These are phyloP conservation scores for Macheiramphus alcinus DNA, from an alignment of 2,113 vertebrate genomes.

Conservation along the genomic window DNA sequence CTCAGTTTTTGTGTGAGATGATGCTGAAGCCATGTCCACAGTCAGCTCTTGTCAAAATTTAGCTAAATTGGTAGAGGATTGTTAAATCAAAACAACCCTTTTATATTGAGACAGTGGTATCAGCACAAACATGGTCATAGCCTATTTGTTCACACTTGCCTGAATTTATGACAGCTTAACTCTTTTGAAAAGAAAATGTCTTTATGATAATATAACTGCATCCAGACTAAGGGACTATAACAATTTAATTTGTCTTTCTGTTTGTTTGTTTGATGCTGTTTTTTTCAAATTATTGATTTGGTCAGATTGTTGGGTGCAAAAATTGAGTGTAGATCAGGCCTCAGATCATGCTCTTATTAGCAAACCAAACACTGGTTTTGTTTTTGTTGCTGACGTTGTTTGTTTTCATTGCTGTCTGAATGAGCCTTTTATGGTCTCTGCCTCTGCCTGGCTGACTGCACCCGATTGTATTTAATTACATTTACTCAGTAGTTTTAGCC, in stretches of 20 bases:
- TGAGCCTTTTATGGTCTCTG: conserved; percentile 59
- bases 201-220: neutral
- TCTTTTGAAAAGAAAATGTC: neutral
- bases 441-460: conserved; percentile 41
- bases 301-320: neutral
- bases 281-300: neutral
- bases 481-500: conserved; percentile 29
- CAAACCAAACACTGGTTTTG: conserved; percentile 67
- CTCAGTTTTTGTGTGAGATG: neutral
- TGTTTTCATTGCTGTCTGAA: conserved; percentile 65
- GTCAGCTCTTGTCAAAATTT: neutral
- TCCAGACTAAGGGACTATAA: neutral
- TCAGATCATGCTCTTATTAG: conserved; percentile 64
- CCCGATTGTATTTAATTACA: conserved; percentile 51
- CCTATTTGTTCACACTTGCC: neutral
- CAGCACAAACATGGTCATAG: neutral
- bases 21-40: neutral
- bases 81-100: neutral
- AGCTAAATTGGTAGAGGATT: neutral
- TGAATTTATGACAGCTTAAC: neutral
- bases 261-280: neutral
- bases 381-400: conserved; percentile 65
- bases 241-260: neutral
- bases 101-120: neutral
- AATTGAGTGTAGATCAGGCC: neutral